phyloP scores from a whole-genome alignment of 1,140 invertebrate species.

The Leptopilina boulardi region DNA sequence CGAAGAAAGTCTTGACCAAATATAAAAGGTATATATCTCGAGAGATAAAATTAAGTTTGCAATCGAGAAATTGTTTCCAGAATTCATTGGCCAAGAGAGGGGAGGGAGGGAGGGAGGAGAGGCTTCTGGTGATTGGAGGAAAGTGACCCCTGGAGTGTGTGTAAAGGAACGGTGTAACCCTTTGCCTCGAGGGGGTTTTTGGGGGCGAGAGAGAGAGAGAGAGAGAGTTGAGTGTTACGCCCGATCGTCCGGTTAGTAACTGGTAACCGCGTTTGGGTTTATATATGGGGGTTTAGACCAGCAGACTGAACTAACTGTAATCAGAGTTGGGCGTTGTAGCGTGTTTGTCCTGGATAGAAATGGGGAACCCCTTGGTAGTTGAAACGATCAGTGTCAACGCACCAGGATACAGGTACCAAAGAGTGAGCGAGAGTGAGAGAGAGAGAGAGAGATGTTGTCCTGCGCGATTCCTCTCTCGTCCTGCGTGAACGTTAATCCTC shows the following conservation, averaged over 20 bases:
- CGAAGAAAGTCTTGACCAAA: slow-evolving; percentile 13
- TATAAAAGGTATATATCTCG: not conserved
- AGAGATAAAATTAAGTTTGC: slow-evolving; percentile 32
- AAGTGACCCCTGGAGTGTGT: not conserved
- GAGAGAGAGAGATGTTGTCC: not conserved
- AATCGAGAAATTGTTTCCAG: slow-evolving; percentile 31
- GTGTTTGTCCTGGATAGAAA: slow-evolving; percentile 54
- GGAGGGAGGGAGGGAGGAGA: not conserved
- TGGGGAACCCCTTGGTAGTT: slow-evolving; percentile 39
- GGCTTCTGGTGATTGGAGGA: not conserved
- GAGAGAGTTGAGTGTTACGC: slow-evolving; percentile 16
- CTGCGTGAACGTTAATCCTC: slow-evolving; percentile 60
- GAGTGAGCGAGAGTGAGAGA: too few species aligned
- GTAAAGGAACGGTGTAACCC: not conserved
- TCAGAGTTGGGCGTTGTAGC: slow-evolving; percentile 65
- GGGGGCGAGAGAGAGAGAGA: not conserved
- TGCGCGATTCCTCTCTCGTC: slow-evolving; percentile 24
- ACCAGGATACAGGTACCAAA: slow-evolving; percentile 43
- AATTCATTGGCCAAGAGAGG: not conserved
- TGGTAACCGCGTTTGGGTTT: slow-evolving; percentile 59
- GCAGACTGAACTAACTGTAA: slow-evolving; percentile 73
- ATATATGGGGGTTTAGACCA: slow-evolving; percentile 69
- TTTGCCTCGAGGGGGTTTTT: slow-evolving; percentile 6
- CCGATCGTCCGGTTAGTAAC: slow-evolving; percentile 55
- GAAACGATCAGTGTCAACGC: slow-evolving; percentile 44